Evolutionary conservation across 2,113 vertebrate genomes (phyloP), one percentile per base, ranked within the genome.

Genomic region (Mobula birostris): DNA sequence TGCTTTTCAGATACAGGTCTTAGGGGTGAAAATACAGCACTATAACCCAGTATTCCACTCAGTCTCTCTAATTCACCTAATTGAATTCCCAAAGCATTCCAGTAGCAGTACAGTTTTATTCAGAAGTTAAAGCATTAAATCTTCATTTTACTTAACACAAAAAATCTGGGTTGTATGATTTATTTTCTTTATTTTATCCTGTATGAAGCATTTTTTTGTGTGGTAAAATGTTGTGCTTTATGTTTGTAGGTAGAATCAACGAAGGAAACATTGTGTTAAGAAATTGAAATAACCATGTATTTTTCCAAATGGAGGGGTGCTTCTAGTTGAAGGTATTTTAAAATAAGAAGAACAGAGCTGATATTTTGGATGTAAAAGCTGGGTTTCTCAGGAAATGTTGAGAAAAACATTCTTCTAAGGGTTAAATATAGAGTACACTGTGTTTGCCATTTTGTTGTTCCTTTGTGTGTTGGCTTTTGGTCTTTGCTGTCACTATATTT

Each of bases 401-500:
- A 95, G 97, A 96, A 96, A 96, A 97, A 97, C 97, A 98, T 97
- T 98, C 97, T 97, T 98, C 97, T 96, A 96, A 58, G 96, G 96
- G 97, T 97, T 98, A 97, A 97, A 96, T 96, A 97, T 96, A 97
- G 95, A 96, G 96, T 96, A 96, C 96, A 96, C 96, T 95, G 96
- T 97, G 97, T 97, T 97, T 97, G 97, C 97, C 97, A 97, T 97
- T 97, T 97, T 96, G 96, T 96, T 97, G 96, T 96, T 97, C 97
- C 97, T 98, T 98, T 98, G 98, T 98, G 97, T 97, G 97, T 96
- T 97, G 97, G 97, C 97, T 98, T 98, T 97, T 98, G 98, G 97
- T 98, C 97, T 98, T 97, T 96, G 97, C 97, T 98, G 98, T 98
- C 97, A 98, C 97, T 97, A 97, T 97, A 97, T 98, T 97, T 98